A percentile compares a stretch with the other conserved stretches of the same genome.
phyloP scores from a whole-genome alignment of 1,140 invertebrate species.

The Papilio polyxenes region DNA sequence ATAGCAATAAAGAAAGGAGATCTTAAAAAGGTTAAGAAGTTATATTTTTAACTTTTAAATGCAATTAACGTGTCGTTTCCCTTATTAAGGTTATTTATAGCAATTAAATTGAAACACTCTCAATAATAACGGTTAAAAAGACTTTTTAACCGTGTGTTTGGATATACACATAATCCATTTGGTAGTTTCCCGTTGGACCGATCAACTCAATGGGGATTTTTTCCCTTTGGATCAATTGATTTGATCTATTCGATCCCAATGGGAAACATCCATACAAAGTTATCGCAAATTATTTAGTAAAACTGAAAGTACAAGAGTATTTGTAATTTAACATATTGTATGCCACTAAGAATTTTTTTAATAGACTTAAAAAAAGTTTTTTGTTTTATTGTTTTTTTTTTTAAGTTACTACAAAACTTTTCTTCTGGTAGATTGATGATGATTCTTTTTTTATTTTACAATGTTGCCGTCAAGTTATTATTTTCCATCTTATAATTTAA shows the following conservation, averaged over 20 bases:
- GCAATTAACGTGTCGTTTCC: not conserved
- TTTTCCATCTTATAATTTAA: too few species aligned
- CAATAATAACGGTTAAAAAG: not conserved
- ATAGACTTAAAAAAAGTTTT: too few species aligned
- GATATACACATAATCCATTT: too few species aligned
- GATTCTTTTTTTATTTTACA: too few species aligned
- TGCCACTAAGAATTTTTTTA: not conserved
- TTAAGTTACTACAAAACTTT: too few species aligned
- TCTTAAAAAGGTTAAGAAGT: not conserved
- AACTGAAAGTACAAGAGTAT: not conserved
- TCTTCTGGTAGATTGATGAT: too few species aligned
- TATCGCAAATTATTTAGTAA: slow-evolving; percentile 39
- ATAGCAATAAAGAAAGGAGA: not conserved
- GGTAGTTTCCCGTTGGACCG: not conserved
- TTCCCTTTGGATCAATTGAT: not conserved
- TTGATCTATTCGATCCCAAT: too few species aligned
- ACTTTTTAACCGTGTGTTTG: not conserved
- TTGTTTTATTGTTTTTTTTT: too few species aligned
- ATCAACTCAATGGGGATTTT: not conserved
- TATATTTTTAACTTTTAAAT: slow-evolving; percentile 14
- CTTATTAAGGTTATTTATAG: not conserved
- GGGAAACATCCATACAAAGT: slow-evolving; percentile 15
- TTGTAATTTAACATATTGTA: not conserved
- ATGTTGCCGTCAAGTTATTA: too few species aligned
- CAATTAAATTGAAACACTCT: not conserved